These are phyloP conservation scores for Xiphophorus couchianus DNA, from an alignment of 2,113 vertebrate species.

Conservation along the genomic window DNA sequence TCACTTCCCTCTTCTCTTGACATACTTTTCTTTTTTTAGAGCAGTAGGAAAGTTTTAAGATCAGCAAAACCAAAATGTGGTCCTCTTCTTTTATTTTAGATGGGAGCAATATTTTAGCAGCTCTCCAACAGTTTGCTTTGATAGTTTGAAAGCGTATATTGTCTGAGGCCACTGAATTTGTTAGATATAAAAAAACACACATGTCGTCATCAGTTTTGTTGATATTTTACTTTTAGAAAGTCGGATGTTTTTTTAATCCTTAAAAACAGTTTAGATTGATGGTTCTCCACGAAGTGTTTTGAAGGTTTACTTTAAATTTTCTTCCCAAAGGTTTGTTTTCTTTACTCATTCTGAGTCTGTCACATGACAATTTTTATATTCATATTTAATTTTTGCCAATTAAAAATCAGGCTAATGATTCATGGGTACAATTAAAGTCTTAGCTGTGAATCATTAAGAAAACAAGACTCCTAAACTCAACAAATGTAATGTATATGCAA, in stretches of 20 bases:
- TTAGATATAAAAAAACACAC: background rate
- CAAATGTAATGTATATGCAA: background rate
- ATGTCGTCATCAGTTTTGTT: background rate
- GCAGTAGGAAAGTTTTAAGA: slow-evolving; percentile 46
- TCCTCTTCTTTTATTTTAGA: slow-evolving; percentile 59
- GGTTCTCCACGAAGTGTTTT: background rate
- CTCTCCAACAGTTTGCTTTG: slow-evolving; percentile 22
- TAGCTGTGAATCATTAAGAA: background rate
- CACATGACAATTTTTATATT: background rate
- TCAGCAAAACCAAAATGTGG: slow-evolving; percentile 65
- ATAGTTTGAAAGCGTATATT: slow-evolving; percentile 25
- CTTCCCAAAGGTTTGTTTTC: background rate
- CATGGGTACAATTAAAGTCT: too few species aligned
- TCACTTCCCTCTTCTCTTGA: slow-evolving; percentile 58
- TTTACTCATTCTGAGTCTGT: background rate
- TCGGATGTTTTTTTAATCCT: too few species aligned
- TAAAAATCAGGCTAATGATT: too few species aligned
- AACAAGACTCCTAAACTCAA: background rate
- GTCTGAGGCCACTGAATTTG: background rate
- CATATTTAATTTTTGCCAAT: background rate
- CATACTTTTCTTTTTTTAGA: slow-evolving; percentile 61
- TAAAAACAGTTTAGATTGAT: background rate
- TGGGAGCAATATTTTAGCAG: slow-evolving; percentile 31
- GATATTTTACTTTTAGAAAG: too few species aligned
- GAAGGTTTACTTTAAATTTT: too few species aligned